Evolutionary conservation across 1,140 invertebrate species (phyloP).

Genomic region (Homarus americanus): DNA sequence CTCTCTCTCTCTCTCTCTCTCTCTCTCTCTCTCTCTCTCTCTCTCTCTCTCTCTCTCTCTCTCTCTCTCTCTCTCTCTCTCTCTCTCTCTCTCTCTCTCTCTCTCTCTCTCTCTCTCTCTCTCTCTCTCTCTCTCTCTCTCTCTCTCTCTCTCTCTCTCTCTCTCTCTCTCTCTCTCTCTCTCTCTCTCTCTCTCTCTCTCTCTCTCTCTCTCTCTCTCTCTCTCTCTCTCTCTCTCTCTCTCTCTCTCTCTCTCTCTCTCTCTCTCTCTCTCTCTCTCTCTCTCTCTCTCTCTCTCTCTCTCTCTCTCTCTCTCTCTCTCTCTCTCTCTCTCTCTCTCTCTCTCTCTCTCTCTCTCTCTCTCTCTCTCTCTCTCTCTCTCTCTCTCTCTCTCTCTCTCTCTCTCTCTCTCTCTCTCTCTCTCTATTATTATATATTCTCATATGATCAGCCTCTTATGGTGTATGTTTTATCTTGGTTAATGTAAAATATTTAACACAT

Average conservation of each 20-base stretch:
- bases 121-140: slow-evolving; percentile 1
- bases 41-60: too few relatives aligned
- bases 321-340: slow-evolving; percentile 34
- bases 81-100: too few relatives aligned
- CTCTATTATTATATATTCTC: too few relatives aligned
- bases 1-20: too few relatives aligned
- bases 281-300: slow-evolving; percentile 32
- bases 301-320: slow-evolving; percentile 34
- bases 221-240: slow-evolving; percentile 34
- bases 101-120: not conserved
- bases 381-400: slow-evolving; percentile 34
- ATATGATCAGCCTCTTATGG: too few relatives aligned
- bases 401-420: too few relatives aligned
- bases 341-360: slow-evolving; percentile 34
- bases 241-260: slow-evolving; percentile 34
- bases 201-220: slow-evolving; percentile 25
- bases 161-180: slow-evolving; percentile 6
- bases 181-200: slow-evolving; percentile 6
- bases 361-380: slow-evolving; percentile 29
- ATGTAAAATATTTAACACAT: too few relatives aligned
- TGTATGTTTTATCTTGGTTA: too few relatives aligned
- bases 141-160: slow-evolving; percentile 6
- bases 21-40: too few relatives aligned
- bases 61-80: too few relatives aligned
- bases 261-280: slow-evolving; percentile 29